Conservation (phyloP, 2,113 vertebrate species). For the Boulengeromyrus knoepffleri region DNA sequence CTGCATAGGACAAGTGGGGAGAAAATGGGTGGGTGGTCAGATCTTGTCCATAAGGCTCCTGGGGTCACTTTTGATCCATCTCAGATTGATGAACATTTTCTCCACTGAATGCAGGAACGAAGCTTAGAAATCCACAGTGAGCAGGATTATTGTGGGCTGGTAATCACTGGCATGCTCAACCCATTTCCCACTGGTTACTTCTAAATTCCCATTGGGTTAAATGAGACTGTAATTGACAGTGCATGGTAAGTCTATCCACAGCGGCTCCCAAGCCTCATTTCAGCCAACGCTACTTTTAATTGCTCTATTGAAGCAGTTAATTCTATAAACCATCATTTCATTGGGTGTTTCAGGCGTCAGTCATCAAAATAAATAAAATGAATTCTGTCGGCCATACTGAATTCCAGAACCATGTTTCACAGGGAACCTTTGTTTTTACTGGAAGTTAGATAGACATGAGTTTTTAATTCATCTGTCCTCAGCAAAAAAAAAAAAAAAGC, state of each 20-base stretch:
- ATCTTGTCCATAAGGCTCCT: neutral
- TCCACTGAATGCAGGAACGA: neutral
- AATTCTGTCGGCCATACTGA: neutral
- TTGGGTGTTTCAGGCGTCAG: neutral
- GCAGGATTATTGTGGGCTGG: neutral
- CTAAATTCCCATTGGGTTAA: neutral
- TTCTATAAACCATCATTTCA: neutral
- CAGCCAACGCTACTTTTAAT: neutral
- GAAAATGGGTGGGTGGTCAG: neutral
- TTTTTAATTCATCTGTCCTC: neutral
- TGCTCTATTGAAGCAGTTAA: conserved; percentile 5
- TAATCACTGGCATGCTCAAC: neutral
- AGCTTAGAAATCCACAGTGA: neutral
- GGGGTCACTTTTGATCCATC: neutral
- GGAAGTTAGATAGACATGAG: neutral
- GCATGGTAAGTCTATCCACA: neutral
- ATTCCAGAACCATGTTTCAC: neutral
- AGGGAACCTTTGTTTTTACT: neutral
- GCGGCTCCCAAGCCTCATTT: neutral
- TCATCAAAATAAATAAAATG: neutral
- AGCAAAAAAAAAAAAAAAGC: neutral
- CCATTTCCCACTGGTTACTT: neutral
- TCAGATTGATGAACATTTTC: neutral
- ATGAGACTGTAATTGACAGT: neutral
- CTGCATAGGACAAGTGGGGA: neutral